These are phyloP conservation scores for Paramisgurnus dabryanus DNA, from an alignment of 2,113 vertebrate genomes.

Conservation along the genomic window DNA sequence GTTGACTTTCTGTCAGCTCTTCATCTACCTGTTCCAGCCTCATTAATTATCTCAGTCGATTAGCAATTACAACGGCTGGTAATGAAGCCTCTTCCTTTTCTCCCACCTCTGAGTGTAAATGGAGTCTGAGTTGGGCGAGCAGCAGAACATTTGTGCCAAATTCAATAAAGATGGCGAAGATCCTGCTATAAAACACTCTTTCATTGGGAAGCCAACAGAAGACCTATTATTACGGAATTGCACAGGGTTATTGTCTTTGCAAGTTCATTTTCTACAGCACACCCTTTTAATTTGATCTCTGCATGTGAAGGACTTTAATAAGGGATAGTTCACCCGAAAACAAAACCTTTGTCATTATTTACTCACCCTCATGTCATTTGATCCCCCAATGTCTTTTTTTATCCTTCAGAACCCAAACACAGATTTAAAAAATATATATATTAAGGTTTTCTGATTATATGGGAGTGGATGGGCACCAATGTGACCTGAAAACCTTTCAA, in stretches of 20 bases:
- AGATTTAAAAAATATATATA: no score
- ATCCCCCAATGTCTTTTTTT: no score
- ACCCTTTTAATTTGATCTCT: neutral
- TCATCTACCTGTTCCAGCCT: slow-evolving; percentile 14
- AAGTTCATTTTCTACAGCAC: neutral
- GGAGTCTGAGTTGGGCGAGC: neutral
- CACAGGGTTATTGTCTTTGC: neutral
- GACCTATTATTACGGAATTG: neutral
- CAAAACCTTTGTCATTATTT: no score
- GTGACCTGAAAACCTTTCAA: no score
- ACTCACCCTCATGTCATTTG: no score
- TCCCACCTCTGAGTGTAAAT: slow-evolving; percentile 21
- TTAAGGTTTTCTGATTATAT: no score
- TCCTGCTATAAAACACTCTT: neutral
- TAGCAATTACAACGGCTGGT: slow-evolving; percentile 40
- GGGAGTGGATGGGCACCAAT: no score
- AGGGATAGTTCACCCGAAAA: no score
- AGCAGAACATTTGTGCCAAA: slow-evolving; percentile 5
- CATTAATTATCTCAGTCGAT: slow-evolving; percentile 36
- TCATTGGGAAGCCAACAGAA: neutral
- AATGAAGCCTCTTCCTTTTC: slow-evolving; percentile 16
- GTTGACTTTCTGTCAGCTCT: slow-evolving; percentile 25
- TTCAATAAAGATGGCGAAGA: slow-evolving; percentile 29
- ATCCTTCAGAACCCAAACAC: no score
- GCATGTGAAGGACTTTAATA: no score